Evolutionary conservation across 2,888 invertebrate genomes (phyloP).

Genomic region (Fragum sueziense): DNA sequence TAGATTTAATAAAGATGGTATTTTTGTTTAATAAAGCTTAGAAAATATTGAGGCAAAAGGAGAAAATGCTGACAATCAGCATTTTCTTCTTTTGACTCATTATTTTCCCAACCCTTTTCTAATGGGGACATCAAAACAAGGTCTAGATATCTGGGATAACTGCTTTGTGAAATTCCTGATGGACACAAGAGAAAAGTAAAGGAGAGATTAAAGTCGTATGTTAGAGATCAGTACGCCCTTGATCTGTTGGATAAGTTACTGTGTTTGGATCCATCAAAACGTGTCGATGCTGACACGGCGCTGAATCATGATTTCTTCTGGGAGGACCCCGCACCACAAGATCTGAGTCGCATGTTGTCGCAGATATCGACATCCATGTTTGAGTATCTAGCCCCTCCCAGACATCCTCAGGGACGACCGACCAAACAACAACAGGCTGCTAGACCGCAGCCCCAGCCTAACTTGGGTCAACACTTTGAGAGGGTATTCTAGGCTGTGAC

Average conservation of each 20-base stretch:
- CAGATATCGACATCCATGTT: conserved; percentile 97
- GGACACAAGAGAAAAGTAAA: conserved; percentile 80
- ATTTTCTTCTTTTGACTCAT: too few species aligned
- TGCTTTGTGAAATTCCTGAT: conserved; percentile 80
- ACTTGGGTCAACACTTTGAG: conserved; percentile 67
- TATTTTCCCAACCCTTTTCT: too few species aligned
- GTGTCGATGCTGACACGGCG: conserved; percentile 94
- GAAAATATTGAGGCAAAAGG: too few species aligned
- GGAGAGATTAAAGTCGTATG: conserved; percentile 89
- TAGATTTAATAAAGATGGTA: too few species aligned
- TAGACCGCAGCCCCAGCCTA: conserved; percentile 51
- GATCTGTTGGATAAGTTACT: conserved; percentile 96
- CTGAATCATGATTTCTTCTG: conserved; percentile 99
- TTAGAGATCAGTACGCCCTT: conserved; percentile 95
- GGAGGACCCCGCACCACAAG: conserved; percentile 95
- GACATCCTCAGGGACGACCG: conserved; percentile 83
- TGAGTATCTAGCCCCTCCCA: conserved; percentile 92
- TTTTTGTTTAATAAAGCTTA: too few species aligned
- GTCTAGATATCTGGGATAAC: too few species aligned
- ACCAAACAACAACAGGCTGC: conserved; percentile 39
- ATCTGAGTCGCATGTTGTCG: conserved; percentile 90
- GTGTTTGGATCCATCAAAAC: conserved; percentile 94
- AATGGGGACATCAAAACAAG: too few species aligned
- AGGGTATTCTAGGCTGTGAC: not conserved
- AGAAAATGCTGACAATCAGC: too few species aligned